phyloP scores from a whole-genome alignment of 2,888 invertebrate species.

The Monochamus alternatus region DNA sequence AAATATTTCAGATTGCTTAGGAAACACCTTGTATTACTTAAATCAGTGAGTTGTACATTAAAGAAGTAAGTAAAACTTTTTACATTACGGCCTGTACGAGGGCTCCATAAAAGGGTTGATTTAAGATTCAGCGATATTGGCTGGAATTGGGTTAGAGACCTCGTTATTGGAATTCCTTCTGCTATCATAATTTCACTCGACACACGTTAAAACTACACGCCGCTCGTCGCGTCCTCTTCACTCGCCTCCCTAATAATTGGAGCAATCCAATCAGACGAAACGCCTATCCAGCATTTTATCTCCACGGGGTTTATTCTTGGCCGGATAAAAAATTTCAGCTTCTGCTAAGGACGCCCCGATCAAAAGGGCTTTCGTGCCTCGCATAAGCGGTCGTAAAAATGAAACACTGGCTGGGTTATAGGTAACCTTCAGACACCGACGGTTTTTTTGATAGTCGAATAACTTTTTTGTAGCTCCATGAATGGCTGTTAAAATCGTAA shows the following conservation, averaged over 20 bases:
- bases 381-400: too few species aligned
- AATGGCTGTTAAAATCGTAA: too few species aligned
- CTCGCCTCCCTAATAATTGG: not conserved
- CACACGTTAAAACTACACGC: not conserved
- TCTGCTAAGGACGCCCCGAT: too few species aligned
- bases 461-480: too few species aligned
- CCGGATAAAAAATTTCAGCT: too few species aligned
- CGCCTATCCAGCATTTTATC: not conserved
- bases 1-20: too few species aligned
- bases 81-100: not conserved
- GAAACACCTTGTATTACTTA: too few species aligned
- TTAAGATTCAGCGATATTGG: conserved; percentile 29
- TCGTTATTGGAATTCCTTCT: conserved; percentile 19
- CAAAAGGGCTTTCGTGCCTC: too few species aligned
- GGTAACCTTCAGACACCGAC: too few species aligned
- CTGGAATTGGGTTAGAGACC: conserved; percentile 23
- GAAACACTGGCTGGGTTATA: too few species aligned
- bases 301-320: not conserved
- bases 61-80: not conserved
- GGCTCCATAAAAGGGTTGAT: conserved; percentile 3
- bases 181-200: conserved; percentile 19
- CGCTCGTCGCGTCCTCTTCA: not conserved
- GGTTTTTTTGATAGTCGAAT: too few species aligned
- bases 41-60: too few species aligned
- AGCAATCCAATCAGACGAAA: not conserved